Base-by-base conservation (phyloP, 1,140 invertebrate genomes). In the Glossosoma conforme region DNA sequence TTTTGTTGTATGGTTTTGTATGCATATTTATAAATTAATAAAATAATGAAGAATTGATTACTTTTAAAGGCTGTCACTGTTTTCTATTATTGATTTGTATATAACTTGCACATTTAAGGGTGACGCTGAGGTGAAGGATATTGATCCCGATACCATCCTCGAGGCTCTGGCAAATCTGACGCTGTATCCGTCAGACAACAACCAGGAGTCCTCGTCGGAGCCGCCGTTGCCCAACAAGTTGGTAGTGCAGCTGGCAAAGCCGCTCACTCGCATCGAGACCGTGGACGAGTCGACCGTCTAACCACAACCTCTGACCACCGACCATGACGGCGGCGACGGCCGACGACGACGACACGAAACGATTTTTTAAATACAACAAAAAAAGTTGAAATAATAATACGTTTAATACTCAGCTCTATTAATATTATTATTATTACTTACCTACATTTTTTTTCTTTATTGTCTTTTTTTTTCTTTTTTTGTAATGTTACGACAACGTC, bases 261-360 rank as follows among this genome's bases (percentile, higher is more conserved):
- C 44, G 2, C 22, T 32, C 11, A 13, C 41, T 2, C 35, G 52
- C 22, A 58, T 58, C 22, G 56, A 58, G 24, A 51, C 56, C 19
- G 56, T 44, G 1, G 48, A 58, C 19, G 44, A 54, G 38, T 51
- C 56, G 3, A 48, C 56, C 22, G 56, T 55, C 19, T 58, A 58
- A n/a, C n/a, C n/a, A n/a, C n/a, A 46, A 10, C 2, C 6, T 15
- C 24, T 17, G 13, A 18, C 24, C 15, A 6, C 24, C 4, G 30
- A 28, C 15, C 32, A n/a, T 15, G 25, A 14, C 2, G 42, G 14
- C 2, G 13, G 28, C 13, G 17, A 13, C 13, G 3, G 17, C 18
- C 25, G 10, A 49, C 35, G 24, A 13, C 33, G 22, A 8, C 15
- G 14, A 15, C 20, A 10, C 10, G 11, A 22, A n/a, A 13, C 18